Evolutionary conservation across 2,113 vertebrate genomes (phyloP).

Genomic region (Ardeotis arabs): DNA sequence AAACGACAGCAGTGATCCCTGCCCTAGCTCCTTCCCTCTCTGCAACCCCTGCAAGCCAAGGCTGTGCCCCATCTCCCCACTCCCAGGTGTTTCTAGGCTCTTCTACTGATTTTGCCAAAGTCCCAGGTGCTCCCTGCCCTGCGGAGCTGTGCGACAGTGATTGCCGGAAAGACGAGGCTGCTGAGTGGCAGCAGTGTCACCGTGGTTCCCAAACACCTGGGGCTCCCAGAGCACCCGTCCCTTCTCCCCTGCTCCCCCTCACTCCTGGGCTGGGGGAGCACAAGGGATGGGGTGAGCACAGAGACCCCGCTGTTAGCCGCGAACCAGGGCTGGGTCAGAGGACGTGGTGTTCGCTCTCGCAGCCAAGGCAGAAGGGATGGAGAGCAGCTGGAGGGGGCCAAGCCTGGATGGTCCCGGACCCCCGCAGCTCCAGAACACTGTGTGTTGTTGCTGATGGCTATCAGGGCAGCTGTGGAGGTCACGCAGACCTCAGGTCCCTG

Average conservation of each 20-base stretch:
- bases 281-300: neutral
- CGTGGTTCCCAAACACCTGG: accelerated
- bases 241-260: neutral
- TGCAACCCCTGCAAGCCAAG: neutral
- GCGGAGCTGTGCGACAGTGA: neutral
- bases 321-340: neutral
- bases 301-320: neutral
- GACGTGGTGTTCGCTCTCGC: neutral
- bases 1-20: neutral
- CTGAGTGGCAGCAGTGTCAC: accelerated
- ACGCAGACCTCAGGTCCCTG: neutral
- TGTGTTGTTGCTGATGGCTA: neutral
- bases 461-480: neutral
- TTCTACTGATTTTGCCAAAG: neutral
- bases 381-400: neutral
- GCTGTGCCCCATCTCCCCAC: neutral
- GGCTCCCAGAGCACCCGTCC: neutral
- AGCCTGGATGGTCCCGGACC: accelerated
- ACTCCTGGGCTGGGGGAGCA: neutral
- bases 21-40: neutral
- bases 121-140: accelerated
- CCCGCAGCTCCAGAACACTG: neutral
- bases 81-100: neutral
- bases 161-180: accelerated
- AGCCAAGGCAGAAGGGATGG: neutral